These are phyloP conservation scores for Zoroaster sp. DNA, from an alignment of 53 echinoderm and acorn worm species.

Conservation along the genomic window DNA sequence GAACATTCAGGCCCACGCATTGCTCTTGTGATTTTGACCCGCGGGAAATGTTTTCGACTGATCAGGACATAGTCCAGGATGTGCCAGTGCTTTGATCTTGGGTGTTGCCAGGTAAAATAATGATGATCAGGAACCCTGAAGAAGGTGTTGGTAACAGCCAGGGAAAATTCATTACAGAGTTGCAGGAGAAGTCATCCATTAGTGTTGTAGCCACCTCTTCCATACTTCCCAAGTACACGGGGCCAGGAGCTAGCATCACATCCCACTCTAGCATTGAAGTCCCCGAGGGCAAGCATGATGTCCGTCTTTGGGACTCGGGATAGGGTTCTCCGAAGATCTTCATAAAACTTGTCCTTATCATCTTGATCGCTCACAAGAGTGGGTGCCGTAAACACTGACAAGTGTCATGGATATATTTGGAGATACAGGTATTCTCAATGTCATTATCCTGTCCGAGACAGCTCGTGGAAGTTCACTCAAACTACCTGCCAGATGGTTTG, in stretches of 20 bases:
- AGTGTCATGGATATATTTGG: too few relatives aligned
- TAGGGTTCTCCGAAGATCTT: too few relatives aligned
- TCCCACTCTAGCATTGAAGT: slow-evolving; percentile 57
- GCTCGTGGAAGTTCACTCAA: too few relatives aligned
- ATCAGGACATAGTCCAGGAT: slow-evolving; percentile 7
- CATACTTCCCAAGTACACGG: background rate
- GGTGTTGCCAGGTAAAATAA: background rate
- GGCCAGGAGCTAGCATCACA: background rate
- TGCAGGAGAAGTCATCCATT: background rate
- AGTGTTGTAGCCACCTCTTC: background rate
- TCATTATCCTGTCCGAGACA: too few relatives aligned
- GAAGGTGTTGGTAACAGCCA: background rate
- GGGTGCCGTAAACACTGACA: too few relatives aligned
- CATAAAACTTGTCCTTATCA: too few relatives aligned
- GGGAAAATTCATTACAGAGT: background rate
- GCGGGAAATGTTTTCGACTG: background rate
- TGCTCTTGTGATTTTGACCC: background rate
- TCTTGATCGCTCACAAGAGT: too few relatives aligned
- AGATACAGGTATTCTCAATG: too few relatives aligned
- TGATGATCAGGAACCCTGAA: background rate
- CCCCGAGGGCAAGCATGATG: slow-evolving; percentile 48
- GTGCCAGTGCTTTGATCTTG: background rate
- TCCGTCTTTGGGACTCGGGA: slow-evolving; percentile 26
- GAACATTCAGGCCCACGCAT: background rate
- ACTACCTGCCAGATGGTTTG: too few relatives aligned